Base-by-base conservation (phyloP, 2,888 invertebrate species). In the Deroplatys truncata region DNA sequence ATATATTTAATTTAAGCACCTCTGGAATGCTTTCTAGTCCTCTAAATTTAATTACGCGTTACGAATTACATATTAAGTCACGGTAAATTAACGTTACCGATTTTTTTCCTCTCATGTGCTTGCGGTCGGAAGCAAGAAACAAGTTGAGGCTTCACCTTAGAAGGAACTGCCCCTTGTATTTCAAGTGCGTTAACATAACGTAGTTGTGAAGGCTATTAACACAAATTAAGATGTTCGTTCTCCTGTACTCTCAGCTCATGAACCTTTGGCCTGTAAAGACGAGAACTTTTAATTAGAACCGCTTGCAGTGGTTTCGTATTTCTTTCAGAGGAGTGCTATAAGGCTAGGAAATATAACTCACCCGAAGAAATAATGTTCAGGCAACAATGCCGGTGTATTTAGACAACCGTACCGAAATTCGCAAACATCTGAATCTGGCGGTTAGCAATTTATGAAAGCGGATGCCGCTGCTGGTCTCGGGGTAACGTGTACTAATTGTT, bases 1-100 rank as follows among this genome's bases (percentile, higher is more conserved):
- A 49, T 85, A 28, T 28, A 49, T n/a, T 49, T 49, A 85, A 49
- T 49, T 56, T 85, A n/a, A 49, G 49, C 15, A 28, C 28, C 85
- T 85, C 10, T 28, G 28, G 85, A 49, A 49, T 49, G 28, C 20
- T 85, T 85, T 49, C 49, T 85, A 49, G 10, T 56, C 56, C 49
- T 43, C 85, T 86, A 85, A 25, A 82, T 88, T 84, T 88, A 88
- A 88, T 31, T 88, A 84, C 56, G 84, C 88, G 85, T 88, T 85
- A 85, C 84, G 84, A 88, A 88, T 85, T 82, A 31, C 56, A 29
- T 86, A 86, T 29, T 86, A 29, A 82, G 15, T 86, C 82, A 82
- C 82, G 72, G 82, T 86, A 82, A 86, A 72, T 86, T 86, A 82
- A 28, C n/a, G 43, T 16, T 43, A 85, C n/a, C 43, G 28, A 28